Percentiles rank a stretch among this genome's conserved stretches.
phyloP scores from a whole-genome alignment of 2,113 vertebrate species.

The Neolamprologus kungweensis region DNA sequence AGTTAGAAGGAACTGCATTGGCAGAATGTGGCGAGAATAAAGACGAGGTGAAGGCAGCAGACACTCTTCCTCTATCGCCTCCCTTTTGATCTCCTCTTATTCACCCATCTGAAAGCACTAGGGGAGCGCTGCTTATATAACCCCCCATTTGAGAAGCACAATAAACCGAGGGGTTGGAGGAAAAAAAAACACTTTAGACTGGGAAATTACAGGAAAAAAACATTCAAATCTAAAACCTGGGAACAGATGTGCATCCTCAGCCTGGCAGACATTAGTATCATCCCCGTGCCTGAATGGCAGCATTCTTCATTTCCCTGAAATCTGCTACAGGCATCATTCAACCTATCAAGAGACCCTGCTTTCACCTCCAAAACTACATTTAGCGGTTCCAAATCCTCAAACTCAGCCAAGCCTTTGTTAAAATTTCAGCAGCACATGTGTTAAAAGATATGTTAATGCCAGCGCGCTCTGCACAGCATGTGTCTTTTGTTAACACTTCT shows the following conservation, averaged over 20 bases:
- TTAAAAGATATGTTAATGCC: background rate
- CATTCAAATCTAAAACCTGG: background rate
- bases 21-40: slow-evolving; percentile 62
- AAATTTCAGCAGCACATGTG: background rate
- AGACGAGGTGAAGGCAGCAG: slow-evolving; percentile 54
- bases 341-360: background rate
- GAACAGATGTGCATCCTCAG: background rate
- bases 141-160: slow-evolving; percentile 30
- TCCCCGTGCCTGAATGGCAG: background rate
- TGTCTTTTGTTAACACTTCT: slow-evolving; percentile 3
- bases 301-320: slow-evolving; percentile 1
- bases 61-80: slow-evolving; percentile 43
- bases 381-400: background rate
- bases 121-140: slow-evolving; percentile 51
- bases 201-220: background rate
- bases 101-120: slow-evolving; percentile 40
- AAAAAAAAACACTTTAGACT: background rate
- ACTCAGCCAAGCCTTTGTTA: background rate
- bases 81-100: slow-evolving; percentile 60
- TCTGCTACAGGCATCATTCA: background rate
- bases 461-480: background rate
- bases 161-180: background rate
- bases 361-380: background rate
- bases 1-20: slow-evolving; percentile 49
- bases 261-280: background rate